A percentile compares a stretch with the other conserved stretches of the same genome.
Conservation (phyloP, 2,888 invertebrate genomes). For the Linyphia triangularis region DNA sequence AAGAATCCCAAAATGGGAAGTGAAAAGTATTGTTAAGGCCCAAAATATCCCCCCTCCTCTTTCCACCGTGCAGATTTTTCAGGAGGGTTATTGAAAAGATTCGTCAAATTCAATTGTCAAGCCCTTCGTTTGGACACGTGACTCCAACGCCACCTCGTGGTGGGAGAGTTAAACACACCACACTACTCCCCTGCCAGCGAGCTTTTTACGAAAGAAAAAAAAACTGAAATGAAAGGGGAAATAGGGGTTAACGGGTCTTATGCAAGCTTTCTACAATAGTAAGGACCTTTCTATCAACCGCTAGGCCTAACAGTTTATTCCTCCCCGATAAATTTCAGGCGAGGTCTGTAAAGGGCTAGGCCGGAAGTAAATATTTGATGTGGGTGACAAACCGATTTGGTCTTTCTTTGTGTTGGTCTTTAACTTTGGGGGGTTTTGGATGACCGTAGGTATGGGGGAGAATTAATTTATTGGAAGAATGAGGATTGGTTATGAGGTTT, state of each 20-base stretch:
- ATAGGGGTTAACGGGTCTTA: slow-evolving; percentile 67
- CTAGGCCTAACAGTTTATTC: slow-evolving; percentile 46
- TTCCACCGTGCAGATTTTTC: not conserved
- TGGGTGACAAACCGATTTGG: slow-evolving; percentile 21
- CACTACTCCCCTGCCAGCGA: slow-evolving; percentile 15
- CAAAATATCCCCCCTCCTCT: slow-evolving; percentile 15
- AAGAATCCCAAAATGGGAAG: slow-evolving; percentile 9
- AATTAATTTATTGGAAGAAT: not conserved
- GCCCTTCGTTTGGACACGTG: slow-evolving; percentile 71
- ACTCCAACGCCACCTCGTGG: slow-evolving; percentile 66
- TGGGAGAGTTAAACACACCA: slow-evolving; percentile 73
- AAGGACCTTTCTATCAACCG: slow-evolving; percentile 30
- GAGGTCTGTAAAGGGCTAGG: not conserved
- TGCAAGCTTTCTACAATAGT: slow-evolving; percentile 51
- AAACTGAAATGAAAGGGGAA: slow-evolving; percentile 52
- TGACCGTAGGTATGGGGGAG: not conserved
- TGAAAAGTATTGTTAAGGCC: slow-evolving; percentile 15
- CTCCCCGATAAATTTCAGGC: slow-evolving; percentile 42
- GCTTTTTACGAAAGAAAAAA: not conserved
- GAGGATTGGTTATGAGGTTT: not conserved
- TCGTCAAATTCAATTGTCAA: slow-evolving; percentile 74
- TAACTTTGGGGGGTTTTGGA: not conserved
- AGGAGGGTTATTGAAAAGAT: slow-evolving; percentile 65
- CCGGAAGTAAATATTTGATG: slow-evolving; percentile 56
- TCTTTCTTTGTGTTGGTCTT: not conserved